Evolutionary conservation across 2,888 invertebrate species (phyloP), one percentile per base, ranked within the genome.

Genomic region (Eurytoma adleriae): DNA sequence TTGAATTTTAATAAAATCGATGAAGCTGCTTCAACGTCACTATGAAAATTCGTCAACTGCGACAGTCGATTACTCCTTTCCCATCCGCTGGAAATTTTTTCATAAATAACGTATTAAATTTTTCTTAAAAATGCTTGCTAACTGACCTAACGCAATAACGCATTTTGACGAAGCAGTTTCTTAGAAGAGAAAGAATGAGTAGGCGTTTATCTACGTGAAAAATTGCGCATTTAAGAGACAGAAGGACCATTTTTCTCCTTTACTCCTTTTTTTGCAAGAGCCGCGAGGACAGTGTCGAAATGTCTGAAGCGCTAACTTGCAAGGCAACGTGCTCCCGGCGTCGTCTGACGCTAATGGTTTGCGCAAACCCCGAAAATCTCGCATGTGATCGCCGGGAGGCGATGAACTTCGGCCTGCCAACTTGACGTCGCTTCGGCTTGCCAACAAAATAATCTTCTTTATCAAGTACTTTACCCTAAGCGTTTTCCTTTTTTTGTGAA

Each of bases 311-410:
- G 78, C 62, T 75, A 78, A 74, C 74, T 78, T 59, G 71, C 74
- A 78, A 81, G 74, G 74, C 67, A 81, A 75, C 56, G 67, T 16
- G n/a, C 1, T 48, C 16, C 14, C 24, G 24, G 12, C 68, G 54
- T 66, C 62, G 69, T 16, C 30, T 18, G 59, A 66, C 75, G 79
- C 72, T 81, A 81, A 81, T 68, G 61, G 59, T 48, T 81, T 81
- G 57, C 78, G 79, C 64, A 81, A 81, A 81, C 59, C 64, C 14
- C 4, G 24, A 40, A 77, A 67, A 75, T 73, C 57, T 70, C 69
- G n/a, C 48, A 57, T 52, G 50, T 50, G 70, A 59, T 71, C 76
- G 18, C 14, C 30, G 59, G n/a, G n/a, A 74, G 67, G 12, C 74
- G 71, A 81, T 81, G 81, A 78, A 81, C 71, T 80, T 76, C 40